These are phyloP conservation scores for Lepidocyrtoides sp. DNA, from an alignment of 2,888 invertebrate species.

Conservation along the genomic window DNA sequence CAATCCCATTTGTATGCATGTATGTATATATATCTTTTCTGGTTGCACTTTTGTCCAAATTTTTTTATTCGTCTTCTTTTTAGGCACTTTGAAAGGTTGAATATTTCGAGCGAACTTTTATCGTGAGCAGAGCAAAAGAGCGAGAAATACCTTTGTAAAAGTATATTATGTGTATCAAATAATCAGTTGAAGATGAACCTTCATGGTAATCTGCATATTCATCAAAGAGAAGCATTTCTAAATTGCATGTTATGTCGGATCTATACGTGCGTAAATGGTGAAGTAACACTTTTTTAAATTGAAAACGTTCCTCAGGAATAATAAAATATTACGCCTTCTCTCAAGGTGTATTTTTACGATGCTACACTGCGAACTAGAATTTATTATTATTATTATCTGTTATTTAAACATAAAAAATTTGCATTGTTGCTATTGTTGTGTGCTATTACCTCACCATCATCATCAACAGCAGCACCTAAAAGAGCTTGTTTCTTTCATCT, in stretches of 20 bases:
- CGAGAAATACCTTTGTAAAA: not conserved
- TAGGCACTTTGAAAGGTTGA: not conserved
- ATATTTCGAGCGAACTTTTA: conserved; percentile 44
- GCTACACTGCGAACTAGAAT: not conserved
- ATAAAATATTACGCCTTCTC: not conserved
- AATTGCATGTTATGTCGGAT: not conserved
- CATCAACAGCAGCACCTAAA: not conserved
- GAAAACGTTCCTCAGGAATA: not conserved
- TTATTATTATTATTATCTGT: not conserved
- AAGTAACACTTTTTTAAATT: not conserved
- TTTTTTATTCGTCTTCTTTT: not conserved
- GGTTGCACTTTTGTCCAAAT: not conserved
- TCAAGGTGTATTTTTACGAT: not conserved
- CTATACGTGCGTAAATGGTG: not conserved
- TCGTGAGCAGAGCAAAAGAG: not conserved
- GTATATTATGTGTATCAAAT: no score
- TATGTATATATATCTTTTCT: conserved; percentile 1
- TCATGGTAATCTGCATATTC: not conserved
- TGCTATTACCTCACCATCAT: conserved; percentile 51
- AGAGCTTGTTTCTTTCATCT: conserved; percentile 30
- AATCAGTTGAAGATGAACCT: conserved; percentile 15
- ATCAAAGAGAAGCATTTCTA: not conserved
- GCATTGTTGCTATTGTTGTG: conserved; percentile 35
- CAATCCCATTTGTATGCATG: conserved; percentile 19
- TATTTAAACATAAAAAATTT: conserved; percentile 20